These are phyloP conservation scores for Gadus macrocephalus DNA, from an alignment of 2,113 vertebrate genomes.

Conservation along the genomic window DNA sequence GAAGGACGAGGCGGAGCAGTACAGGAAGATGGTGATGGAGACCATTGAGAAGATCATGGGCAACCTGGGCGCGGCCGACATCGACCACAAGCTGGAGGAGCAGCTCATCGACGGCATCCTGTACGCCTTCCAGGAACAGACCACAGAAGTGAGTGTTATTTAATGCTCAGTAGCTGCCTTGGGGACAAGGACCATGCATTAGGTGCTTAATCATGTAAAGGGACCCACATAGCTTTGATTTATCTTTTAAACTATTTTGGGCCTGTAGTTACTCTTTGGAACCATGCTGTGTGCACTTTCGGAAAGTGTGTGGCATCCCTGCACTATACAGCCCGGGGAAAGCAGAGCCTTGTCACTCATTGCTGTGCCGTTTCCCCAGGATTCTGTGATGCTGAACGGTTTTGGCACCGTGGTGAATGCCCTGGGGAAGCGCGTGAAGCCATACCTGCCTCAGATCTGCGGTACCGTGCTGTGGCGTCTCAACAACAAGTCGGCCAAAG, in stretches of 20 bases:
- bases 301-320: background rate
- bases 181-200: too few species aligned
- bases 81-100: constrained; percentile 98
- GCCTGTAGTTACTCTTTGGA: too few species aligned
- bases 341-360: background rate
- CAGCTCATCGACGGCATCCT: constrained; percentile 97
- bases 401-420: constrained; percentile 98
- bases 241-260: too few species aligned
- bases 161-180: too few species aligned
- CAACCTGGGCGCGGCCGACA: constrained; percentile 94
- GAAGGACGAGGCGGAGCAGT: constrained; percentile 98
- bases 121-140: constrained; percentile 98
- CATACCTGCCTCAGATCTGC: constrained; percentile 97
- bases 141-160: constrained; percentile 81
- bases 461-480: constrained; percentile 98
- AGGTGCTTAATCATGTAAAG: background rate
- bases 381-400: constrained; percentile 98
- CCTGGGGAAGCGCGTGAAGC: constrained; percentile 95
- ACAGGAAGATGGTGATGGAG: constrained; percentile 99
- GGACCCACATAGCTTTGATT: background rate
- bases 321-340: background rate
- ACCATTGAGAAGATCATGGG: constrained; percentile 99
- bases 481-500: constrained; percentile 98
- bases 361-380: constrained; percentile 63
- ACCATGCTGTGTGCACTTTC: too few species aligned